Evolutionary conservation across 2,113 vertebrate species (phyloP), one percentile per base, ranked within the genome.

Genomic region (Cyprinus carpio): DNA sequence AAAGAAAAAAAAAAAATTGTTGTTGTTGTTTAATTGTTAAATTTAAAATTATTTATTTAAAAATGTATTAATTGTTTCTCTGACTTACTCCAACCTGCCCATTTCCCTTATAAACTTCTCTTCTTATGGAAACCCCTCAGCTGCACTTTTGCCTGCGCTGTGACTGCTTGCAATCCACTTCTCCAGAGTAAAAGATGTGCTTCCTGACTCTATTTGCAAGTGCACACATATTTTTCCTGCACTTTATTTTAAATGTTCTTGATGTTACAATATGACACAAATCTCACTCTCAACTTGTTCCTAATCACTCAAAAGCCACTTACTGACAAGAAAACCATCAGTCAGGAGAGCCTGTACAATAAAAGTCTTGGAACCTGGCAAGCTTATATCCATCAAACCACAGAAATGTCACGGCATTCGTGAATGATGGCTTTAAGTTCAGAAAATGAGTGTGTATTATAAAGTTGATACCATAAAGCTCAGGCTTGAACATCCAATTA

Each of bases 281-380:
- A 77, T 77, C 49, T 31, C 8, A 9, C 75, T 31, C 51, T 77
- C 27, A 34, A 29, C 49, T 77, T 56, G 75, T 77, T 77, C 49
- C 8, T 77, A 77, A 77, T 54, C 49, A 77, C 49, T 56, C 51
- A 56, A 43, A 77, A 77, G 56, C 49, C 75, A 77, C 75, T 54
- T 11, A 34, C 75, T 77, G 75, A 77, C 75, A 31, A 56, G 51
- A 34, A 56, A 29, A 27, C 23, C 23, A 49, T 77, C 46, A 78
- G 75, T 23, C 43, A 16, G 29, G 51, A 78, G 8, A 78, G 27
- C 40, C 31, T 64, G 56, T 80, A 79, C 20, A 62, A 62, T 62
- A 25, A 80, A 62, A 64, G 29, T 62, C 23, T n/a, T 78, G 76
- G 27, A 78, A 60, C 29, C 54, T 25, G 29, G 10, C 16, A 23